Evolutionary conservation across 2,797 vertebrate genomes (phyloP).

Genomic region (Neostethus bicornis): DNA sequence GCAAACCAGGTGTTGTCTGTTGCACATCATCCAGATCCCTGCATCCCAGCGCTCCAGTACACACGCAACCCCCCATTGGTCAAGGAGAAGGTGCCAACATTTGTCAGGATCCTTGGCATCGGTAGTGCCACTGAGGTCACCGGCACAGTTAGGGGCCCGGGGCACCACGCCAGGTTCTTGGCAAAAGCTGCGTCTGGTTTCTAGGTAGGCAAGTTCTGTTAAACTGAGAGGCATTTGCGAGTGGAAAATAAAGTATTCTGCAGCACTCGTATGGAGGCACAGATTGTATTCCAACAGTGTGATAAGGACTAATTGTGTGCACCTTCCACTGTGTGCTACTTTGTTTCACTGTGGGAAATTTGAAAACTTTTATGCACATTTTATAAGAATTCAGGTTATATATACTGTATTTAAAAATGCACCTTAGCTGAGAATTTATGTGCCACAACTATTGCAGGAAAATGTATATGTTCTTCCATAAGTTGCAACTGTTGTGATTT

Average conservation of each 20-base stretch:
- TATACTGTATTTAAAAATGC: too few species aligned
- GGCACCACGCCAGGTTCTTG: constrained; percentile 69
- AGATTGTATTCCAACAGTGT: neutral
- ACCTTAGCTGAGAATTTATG: too few species aligned
- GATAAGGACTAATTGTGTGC: neutral
- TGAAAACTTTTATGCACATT: neutral
- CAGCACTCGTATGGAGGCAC: constrained; percentile 9
- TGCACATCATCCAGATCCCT: constrained; percentile 50
- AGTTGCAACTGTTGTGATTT: neutral
- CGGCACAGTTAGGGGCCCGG: constrained; percentile 68
- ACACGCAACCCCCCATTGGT: constrained; percentile 61
- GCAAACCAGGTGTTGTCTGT: constrained; percentile 69
- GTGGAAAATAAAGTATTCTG: constrained; percentile 29
- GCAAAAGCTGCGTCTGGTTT: constrained; percentile 63
- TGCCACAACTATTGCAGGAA: neutral
- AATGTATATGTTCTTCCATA: neutral
- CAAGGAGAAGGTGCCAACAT: constrained; percentile 79
- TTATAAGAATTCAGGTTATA: too few species aligned
- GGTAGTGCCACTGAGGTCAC: constrained; percentile 73
- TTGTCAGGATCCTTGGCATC: constrained; percentile 78
- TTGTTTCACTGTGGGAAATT: neutral
- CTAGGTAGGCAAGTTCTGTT: constrained; percentile 56
- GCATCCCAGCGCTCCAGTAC: neutral
- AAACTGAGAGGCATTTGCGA: constrained; percentile 42
- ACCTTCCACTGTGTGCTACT: neutral